These are phyloP conservation scores for Eidolon dupreanum DNA, from an alignment of 2,797 vertebrate genomes.

Conservation along the genomic window DNA sequence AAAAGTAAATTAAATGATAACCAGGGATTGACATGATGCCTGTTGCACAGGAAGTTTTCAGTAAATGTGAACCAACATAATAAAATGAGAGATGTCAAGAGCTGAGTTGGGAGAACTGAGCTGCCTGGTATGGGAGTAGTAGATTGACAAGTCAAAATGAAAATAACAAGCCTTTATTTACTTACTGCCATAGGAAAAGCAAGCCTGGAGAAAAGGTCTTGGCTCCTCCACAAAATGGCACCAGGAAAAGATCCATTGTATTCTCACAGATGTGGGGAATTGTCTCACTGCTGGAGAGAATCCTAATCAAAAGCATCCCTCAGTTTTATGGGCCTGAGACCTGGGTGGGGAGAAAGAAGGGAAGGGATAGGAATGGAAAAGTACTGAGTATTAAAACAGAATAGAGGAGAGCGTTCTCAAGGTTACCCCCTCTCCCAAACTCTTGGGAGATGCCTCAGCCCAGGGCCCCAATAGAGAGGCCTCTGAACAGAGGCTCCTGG, in stretches of 20 bases:
- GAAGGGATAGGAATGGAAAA: neutral
- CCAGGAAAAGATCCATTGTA: neutral
- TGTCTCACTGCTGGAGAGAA: neutral
- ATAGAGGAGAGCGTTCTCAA: neutral
- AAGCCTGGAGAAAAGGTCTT: neutral
- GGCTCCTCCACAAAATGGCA: neutral
- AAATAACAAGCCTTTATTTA: neutral
- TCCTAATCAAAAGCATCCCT: neutral
- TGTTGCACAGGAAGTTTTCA: neutral
- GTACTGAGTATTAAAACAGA: neutral
- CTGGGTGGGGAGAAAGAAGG: no score
- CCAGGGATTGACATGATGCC: neutral
- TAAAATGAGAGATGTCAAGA: neutral
- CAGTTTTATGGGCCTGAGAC: neutral
- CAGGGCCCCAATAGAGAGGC: neutral
- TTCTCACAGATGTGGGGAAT: no score
- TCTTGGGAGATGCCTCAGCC: neutral
- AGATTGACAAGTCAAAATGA: neutral
- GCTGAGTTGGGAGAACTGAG: neutral
- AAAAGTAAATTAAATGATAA: neutral
- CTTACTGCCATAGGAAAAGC: neutral
- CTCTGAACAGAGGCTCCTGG: neutral
- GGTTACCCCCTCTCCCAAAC: no score
- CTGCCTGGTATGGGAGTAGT: neutral
- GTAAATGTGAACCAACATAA: neutral